A percentile compares a stretch with the other conserved stretches of the same genome.
Evolutionary conservation across 2,797 vertebrate species (phyloP).

Genomic region (Macroramphosus scolopax): DNA sequence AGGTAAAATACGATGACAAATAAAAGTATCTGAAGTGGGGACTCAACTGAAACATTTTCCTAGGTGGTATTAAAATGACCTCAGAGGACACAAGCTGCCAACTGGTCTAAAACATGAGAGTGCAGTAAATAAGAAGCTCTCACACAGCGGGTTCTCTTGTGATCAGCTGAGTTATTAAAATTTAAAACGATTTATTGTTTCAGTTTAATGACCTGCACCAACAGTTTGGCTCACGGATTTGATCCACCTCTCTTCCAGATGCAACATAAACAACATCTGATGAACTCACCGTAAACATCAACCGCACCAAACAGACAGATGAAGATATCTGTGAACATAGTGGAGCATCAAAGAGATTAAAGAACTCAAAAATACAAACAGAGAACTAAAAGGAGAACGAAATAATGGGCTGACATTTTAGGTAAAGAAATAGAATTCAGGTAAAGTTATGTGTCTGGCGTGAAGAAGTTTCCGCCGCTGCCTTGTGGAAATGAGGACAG

Average conservation of each 20-base stretch:
- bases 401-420: too few relatives aligned
- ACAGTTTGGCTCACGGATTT: constrained; percentile 2
- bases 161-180: too few relatives aligned
- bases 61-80: not conserved
- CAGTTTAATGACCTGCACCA: too few relatives aligned
- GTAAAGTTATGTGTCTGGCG: constrained; percentile 11
- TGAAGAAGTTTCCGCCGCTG: too few relatives aligned
- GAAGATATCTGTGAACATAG: too few relatives aligned
- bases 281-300: not conserved
- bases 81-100: not conserved
- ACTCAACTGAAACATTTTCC: not conserved
- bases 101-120: constrained; percentile 4
- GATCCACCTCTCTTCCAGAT: constrained; percentile 2
- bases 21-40: not conserved
- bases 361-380: too few relatives aligned
- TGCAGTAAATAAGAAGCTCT: constrained; percentile 1
- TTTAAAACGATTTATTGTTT: not conserved
- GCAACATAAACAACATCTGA: too few relatives aligned
- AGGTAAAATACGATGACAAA: not conserved
- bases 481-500: constrained; percentile 48
- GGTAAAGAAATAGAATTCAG: too few relatives aligned
- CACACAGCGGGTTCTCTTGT: too few relatives aligned
- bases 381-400: too few relatives aligned
- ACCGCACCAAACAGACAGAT: constrained; percentile 1
- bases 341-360: too few relatives aligned